Base-by-base conservation (phyloP, 2,888 invertebrate species). In the Drosophila merina region DNA sequence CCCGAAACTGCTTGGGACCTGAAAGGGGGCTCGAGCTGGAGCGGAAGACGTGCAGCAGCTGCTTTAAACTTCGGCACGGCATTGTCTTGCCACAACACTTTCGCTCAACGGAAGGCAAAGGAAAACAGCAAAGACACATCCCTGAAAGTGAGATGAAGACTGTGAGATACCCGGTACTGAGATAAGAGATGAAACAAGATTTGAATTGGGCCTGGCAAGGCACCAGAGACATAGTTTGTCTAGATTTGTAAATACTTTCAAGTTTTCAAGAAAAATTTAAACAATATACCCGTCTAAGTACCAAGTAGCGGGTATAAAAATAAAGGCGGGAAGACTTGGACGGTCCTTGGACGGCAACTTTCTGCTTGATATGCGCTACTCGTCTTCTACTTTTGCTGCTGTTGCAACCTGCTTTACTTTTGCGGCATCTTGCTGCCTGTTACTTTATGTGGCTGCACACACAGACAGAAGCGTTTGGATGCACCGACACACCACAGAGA, bases 291-390 rank as follows among this genome's bases (percentile, higher is more conserved):
- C 44, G 9, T 20, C 0, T 4, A 14, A 20, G 10, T 10, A 10
- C 20, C 9, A 25, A 44, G 36, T 44, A 25, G 9, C 44, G 9
- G 20, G 44, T 44, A 44, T 10, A 44, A 44, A 44, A 44, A 73
- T 42, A 45, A 48, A 45, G 54, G 36, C 68, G 59, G 49, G 31
- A 51, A 30, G 56, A 56, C 73, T 44, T 49, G 44, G 63, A 38
- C 44, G 28, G 33, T 57, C 52, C 55, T 58, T 28, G n/a, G n/a
- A n/a, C n/a, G n/a, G 40, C 30, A 56, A 36, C 51, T 30, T 47
- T 49, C 80, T 83, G 64, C 49, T 86, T 86, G 73, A 59, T 78
- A 82, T 82, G 86, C 82, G 60, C 38, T 73, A 66, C 78, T 72
- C 72, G 83, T 64, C 75, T 76, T 71, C 59, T 40, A 28, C 56